Evolutionary conservation across 2,797 vertebrate species (phyloP).

Genomic region (Meda fulgida): DNA sequence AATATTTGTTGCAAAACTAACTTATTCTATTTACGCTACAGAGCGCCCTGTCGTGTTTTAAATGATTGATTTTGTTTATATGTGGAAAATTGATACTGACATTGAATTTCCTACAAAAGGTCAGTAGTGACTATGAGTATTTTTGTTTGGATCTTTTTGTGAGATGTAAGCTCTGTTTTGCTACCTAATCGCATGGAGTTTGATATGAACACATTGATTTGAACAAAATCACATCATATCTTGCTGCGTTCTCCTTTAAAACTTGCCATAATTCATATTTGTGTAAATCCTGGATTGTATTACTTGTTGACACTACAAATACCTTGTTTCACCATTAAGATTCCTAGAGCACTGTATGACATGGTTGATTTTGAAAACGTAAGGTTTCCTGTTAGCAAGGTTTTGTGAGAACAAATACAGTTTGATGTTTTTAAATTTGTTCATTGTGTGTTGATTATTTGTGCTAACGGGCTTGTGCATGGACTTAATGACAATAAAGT

Average conservation of each 20-base stretch:
- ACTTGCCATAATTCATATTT: neutral
- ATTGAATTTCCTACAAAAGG: neutral
- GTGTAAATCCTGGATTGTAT: neutral
- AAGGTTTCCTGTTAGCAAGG: neutral
- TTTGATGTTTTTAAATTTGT: conserved; percentile 12
- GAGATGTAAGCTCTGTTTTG: neutral
- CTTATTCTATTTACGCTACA: conserved; percentile 24
- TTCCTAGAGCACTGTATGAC: neutral
- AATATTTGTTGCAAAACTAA: conserved; percentile 4
- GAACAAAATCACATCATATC: neutral
- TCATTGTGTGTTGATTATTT: neutral
- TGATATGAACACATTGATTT: conserved; percentile 16
- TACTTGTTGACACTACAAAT: neutral
- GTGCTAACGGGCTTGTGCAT: neutral
- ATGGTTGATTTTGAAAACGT: neutral
- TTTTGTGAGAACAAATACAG: conserved; percentile 10
- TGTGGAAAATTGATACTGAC: conserved; percentile 25
- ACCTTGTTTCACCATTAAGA: neutral
- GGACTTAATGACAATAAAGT: neutral
- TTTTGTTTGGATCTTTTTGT: conserved; percentile 26
- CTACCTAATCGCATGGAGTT: neutral
- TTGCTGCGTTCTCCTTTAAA: neutral
- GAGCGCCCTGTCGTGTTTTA: conserved; percentile 23
- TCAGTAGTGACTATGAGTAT: neutral
- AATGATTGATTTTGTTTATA: conserved; percentile 18